Evolutionary conservation across 2,797 vertebrate genomes (phyloP).

Genomic region (Anniella stebbinsi): DNA sequence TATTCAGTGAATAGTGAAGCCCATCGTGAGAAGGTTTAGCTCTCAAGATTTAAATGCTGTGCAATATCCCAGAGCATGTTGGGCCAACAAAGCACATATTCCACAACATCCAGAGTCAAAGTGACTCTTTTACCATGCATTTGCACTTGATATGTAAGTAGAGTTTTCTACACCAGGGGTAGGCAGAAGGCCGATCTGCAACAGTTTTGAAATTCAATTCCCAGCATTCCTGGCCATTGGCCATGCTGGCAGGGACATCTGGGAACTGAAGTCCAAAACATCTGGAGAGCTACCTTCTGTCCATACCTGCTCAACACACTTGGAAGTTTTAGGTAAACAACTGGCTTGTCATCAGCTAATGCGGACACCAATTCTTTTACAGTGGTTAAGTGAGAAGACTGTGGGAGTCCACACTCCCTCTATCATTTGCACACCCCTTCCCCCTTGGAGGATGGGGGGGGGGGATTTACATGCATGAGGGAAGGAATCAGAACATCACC

Average conservation of each 20-base stretch:
- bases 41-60: background rate
- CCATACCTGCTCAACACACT: background rate
- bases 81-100: background rate
- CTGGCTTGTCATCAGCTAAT: background rate
- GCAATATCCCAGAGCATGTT: background rate
- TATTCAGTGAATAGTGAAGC: background rate
- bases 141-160: background rate
- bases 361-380: background rate
- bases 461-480: background rate
- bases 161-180: background rate
- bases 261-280: no score
- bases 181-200: no score
- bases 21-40: background rate
- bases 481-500: background rate
- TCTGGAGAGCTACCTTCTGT: no score
- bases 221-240: no score
- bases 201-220: no score
- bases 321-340: background rate
- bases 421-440: background rate
- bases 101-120: background rate
- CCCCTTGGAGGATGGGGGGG: no score
- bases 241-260: no score
- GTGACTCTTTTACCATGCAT: background rate
- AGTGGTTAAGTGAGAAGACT: background rate
- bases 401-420: background rate